Conservation (phyloP, 2,113 vertebrate genomes). For the Romanogobio albipinnatus region DNA sequence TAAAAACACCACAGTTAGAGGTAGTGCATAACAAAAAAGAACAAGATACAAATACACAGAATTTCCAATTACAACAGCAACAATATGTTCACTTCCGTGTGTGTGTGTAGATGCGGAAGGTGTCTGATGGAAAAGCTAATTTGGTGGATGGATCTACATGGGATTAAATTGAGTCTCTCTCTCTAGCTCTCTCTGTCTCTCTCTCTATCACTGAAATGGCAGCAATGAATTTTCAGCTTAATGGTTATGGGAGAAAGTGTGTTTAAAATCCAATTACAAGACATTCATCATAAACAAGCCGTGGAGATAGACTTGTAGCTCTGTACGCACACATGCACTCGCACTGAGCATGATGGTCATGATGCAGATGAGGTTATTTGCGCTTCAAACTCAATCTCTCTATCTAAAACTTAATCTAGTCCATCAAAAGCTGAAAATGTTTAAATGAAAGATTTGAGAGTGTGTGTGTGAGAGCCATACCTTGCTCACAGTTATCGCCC, state of each 20-base stretch:
- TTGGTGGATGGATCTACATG: conserved; percentile 44
- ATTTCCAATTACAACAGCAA: conserved; percentile 11
- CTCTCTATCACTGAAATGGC: conserved; percentile 29
- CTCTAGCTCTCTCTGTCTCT: conserved; percentile 28
- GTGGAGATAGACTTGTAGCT: conserved; percentile 35
- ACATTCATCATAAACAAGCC: conserved; percentile 44
- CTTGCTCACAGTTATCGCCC: conserved; percentile 88
- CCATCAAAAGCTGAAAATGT: conserved; percentile 1
- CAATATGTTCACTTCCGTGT: conserved; percentile 2
- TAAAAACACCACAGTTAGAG: background rate
- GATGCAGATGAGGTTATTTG: conserved; percentile 17
- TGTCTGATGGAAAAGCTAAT: conserved; percentile 42
- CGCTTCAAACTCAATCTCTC: conserved; percentile 14
- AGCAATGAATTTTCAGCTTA: conserved; percentile 46
- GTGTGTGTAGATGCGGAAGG: background rate
- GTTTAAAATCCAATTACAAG: conserved; percentile 48
- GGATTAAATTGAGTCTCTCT: conserved; percentile 48
- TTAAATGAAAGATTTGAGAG: conserved; percentile 15
- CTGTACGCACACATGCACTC: background rate
- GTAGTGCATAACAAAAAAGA: background rate
- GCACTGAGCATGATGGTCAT: background rate
- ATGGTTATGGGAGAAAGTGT: conserved; percentile 46
- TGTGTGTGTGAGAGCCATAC: conserved; percentile 64
- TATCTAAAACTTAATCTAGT: background rate
- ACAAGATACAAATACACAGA: conserved; percentile 10